A percentile compares a stretch with the other conserved stretches of the same genome.
These are phyloP conservation scores for Spongia lamella DNA, from an alignment of 37 sponge, comb jelly and placozoan genomes.

Conservation along the genomic window DNA sequence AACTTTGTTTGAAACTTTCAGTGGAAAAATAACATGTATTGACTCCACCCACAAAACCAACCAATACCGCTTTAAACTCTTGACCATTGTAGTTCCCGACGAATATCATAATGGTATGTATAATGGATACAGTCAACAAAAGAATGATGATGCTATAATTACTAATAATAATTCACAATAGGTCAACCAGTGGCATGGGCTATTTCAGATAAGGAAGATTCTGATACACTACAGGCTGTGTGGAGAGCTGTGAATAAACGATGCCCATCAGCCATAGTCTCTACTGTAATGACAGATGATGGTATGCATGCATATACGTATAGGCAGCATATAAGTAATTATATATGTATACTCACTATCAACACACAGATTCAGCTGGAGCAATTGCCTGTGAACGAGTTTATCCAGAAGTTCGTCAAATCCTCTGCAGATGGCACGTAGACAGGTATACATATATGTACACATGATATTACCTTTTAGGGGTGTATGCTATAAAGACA, in stretches of 20 bases:
- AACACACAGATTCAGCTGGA: conserved; percentile 12
- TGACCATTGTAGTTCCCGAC: conserved; percentile 23
- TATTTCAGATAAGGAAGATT: conserved; percentile 11
- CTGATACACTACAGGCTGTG: background rate
- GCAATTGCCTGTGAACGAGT: background rate
- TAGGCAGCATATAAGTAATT: too few species aligned
- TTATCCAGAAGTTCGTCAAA: background rate
- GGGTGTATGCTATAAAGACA: too few species aligned
- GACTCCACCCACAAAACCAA: conserved; percentile 35
- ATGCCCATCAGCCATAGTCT: background rate
- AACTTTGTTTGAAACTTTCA: background rate
- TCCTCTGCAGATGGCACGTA: conserved; percentile 15
- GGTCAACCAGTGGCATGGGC: conserved; percentile 15
- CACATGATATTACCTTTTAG: too few species aligned
- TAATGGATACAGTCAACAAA: background rate
- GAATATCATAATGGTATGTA: conserved; percentile 21
- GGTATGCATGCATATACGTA: background rate
- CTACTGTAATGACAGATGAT: conserved; percentile 18
- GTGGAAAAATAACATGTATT: background rate
- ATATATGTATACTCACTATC: background rate
- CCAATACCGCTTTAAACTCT: conserved; percentile 18
- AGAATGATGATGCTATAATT: background rate
- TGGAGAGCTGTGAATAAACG: background rate
- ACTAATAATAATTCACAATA: too few species aligned
- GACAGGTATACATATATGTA: background rate